These are phyloP conservation scores for Sogatella furcifera DNA, from an alignment of 1,140 invertebrate species.

Conservation along the genomic window DNA sequence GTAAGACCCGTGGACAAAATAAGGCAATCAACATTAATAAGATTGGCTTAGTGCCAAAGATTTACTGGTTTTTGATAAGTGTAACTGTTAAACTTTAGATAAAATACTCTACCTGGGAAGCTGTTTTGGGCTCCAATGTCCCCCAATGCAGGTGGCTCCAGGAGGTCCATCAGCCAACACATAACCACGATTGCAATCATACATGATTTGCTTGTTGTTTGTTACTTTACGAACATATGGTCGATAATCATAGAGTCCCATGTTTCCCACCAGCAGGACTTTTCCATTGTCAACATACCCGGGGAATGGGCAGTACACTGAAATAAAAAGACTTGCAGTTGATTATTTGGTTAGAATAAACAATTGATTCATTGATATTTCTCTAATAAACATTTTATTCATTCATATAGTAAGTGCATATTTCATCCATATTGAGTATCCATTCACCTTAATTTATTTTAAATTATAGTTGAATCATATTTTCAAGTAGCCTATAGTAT, in stretches of 20 bases:
- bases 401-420: too few species aligned
- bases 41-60: constrained; percentile 7
- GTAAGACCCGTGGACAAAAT: background rate
- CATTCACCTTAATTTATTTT: too few species aligned
- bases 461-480: too few species aligned
- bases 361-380: too few species aligned
- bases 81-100: background rate
- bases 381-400: too few species aligned
- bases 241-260: constrained; percentile 95
- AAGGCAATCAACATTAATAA: constrained; percentile 19
- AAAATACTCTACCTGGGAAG: constrained; percentile 46
- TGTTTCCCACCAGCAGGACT: constrained; percentile 88
- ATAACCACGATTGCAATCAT: constrained; percentile 88
- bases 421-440: too few species aligned
- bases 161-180: constrained; percentile 76
- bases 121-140: constrained; percentile 73
- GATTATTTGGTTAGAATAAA: too few species aligned
- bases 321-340: constrained; percentile 20
- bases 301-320: constrained; percentile 89
- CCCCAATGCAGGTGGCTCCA: constrained; percentile 85
- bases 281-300: constrained; percentile 84
- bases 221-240: constrained; percentile 83
- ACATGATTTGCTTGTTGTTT: constrained; percentile 94
- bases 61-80: background rate
- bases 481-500: too few species aligned